Evolutionary conservation across 2,797 vertebrate species (phyloP).

Genomic region (Loris lydekkerianus): DNA sequence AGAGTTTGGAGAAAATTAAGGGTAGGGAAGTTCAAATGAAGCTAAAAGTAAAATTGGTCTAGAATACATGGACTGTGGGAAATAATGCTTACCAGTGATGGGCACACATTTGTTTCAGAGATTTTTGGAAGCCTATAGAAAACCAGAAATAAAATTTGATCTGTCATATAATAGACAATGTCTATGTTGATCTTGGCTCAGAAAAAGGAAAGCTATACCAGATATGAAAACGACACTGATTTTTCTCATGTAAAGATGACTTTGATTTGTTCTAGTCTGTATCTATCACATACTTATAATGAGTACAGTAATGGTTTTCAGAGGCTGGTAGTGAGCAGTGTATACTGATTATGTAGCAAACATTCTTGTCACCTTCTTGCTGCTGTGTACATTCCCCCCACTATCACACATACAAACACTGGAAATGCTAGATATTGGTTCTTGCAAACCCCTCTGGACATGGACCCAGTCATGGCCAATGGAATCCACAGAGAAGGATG

Average conservation of each 20-base stretch:
- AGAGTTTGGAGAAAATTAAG: constrained; percentile 52
- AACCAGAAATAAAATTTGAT: constrained; percentile 36
- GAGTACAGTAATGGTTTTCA: neutral
- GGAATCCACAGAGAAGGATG: neutral
- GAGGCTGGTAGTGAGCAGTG: neutral
- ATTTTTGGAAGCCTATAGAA: constrained; percentile 8
- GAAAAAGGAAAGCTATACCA: neutral
- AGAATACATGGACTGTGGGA: neutral
- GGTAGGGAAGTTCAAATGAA: neutral
- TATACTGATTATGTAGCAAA: neutral
- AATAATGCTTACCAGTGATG: constrained; percentile 8
- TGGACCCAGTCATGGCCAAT: neutral
- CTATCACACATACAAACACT: neutral
- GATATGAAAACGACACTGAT: neutral
- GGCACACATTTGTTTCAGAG: neutral
- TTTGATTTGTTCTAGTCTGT: neutral
- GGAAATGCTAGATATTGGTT: neutral
- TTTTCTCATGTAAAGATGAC: constrained; percentile 27
- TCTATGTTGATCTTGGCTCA: neutral
- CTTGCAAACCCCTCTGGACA: neutral
- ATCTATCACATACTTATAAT: neutral
- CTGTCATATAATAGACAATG: neutral
- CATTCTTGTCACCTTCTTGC: neutral
- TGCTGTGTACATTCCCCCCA: neutral
- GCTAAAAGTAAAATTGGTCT: constrained; percentile 29